phyloP scores from a whole-genome alignment of 1,140 invertebrate species.

The Saxidomus purpurata region DNA sequence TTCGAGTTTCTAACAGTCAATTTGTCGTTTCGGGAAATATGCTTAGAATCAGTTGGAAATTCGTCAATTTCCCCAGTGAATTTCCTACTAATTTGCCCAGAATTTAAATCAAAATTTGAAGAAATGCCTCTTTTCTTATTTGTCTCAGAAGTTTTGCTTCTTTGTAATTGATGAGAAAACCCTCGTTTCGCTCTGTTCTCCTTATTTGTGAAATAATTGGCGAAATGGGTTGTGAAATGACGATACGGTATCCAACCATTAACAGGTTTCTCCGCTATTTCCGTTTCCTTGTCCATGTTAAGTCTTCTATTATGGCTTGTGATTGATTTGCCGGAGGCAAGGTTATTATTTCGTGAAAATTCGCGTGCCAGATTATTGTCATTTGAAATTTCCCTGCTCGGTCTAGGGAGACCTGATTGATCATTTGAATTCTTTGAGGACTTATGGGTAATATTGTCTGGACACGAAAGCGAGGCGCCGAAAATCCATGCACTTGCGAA shows the following conservation, averaged over 20 bases:
- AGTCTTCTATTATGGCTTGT: background rate
- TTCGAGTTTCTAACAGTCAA: background rate
- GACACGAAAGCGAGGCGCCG: conserved; percentile 14
- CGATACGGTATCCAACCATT: background rate
- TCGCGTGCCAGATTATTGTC: conserved; percentile 27
- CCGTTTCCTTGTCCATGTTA: background rate
- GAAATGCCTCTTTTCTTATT: background rate
- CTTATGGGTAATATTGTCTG: conserved; percentile 7
- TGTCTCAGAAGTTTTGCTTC: background rate
- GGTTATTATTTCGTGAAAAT: conserved; percentile 8
- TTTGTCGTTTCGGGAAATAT: background rate
- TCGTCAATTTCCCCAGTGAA: background rate
- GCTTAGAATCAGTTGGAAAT: background rate
- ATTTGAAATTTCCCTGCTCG: background rate
- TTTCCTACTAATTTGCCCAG: background rate
- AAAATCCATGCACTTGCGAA: background rate
- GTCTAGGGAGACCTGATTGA: background rate
- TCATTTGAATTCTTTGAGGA: conserved; percentile 17
- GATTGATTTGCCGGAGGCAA: background rate
- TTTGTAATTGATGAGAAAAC: background rate
- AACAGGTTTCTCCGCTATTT: background rate
- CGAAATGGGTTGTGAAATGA: background rate
- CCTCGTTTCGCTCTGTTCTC: background rate
- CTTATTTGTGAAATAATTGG: background rate
- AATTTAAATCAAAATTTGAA: background rate